Evolutionary conservation across 2,113 vertebrate species (phyloP), one percentile per base, ranked within the genome.

Genomic region (Cyrtonyx montezumae): DNA sequence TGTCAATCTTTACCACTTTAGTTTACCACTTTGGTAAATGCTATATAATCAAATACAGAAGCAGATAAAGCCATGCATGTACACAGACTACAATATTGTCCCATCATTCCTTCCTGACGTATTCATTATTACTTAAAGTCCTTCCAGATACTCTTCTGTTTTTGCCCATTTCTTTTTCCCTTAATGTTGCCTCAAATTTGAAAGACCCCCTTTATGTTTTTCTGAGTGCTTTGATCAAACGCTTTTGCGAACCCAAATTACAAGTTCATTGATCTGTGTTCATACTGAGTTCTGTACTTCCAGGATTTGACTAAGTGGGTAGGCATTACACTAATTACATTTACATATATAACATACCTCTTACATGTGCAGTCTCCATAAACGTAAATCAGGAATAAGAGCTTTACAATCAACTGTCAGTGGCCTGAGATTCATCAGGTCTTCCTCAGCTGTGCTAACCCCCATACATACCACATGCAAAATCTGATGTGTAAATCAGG

Each of bases 21-120:
- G 40, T 40, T n/a, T n/a, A 13, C 13, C 26, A 3, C 26, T 82
- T 86, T 0, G 14, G 26, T 65, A 48, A 73, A 45, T 84, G 21
- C 20, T 28, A 2, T 3, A 8, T 17, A 42, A 36, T 56, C 11
- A 81, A 45, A 75, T 78, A n/a, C 2, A 14, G 10, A 9, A 23
- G 9, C 1, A 30, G 40, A 16, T 8, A 63, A 62, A 62, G 11
- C 40, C 61, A 14, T 1, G 21, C 42, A 32, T 2, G 4, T 11
- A 8, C 43, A 8, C 13, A 3, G 13, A 11, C 5, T 5, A 12
- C 2, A 0, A 0, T 43, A 11, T 32, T 67, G 51, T 43, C 25
- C 28, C 25, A 16, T 26, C 0, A 21, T 78, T 93, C 75, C 18
- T 88, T 43, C 22, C 20, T 23, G 18, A 65, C n/a, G 1, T 2